These are phyloP conservation scores for Paguma larvata DNA, from an alignment of 2,797 vertebrate species.

Conservation along the genomic window DNA sequence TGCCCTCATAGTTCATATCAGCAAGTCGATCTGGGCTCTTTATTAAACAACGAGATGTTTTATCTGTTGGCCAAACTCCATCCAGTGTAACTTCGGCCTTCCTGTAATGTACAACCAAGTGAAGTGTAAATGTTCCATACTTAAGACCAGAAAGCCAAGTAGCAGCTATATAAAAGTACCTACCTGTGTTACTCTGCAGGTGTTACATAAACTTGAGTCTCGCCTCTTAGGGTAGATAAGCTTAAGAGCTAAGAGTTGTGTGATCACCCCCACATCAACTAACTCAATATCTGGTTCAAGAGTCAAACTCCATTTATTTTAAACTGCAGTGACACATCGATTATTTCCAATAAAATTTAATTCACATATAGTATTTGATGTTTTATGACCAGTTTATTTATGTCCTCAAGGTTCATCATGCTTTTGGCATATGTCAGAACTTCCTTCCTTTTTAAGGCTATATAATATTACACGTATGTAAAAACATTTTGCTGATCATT, in stretches of 20 bases:
- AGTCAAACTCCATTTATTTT: conserved; percentile 16
- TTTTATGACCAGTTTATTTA: background rate
- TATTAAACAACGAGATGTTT: conserved; percentile 95
- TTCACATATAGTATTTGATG: background rate
- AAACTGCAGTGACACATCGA: background rate
- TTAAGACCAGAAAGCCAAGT: conserved; percentile 38
- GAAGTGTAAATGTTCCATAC: conserved; percentile 55
- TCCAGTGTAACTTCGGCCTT: conserved; percentile 97
- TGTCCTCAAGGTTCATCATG: background rate
- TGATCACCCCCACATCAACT: background rate
- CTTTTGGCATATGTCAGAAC: background rate
- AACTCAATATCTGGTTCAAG: background rate
- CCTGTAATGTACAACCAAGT: conserved; percentile 84
- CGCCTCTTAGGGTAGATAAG: background rate
- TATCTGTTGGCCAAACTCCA: conserved; percentile 98
- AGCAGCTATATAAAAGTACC: background rate
- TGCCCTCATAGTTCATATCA: conserved; percentile 96
- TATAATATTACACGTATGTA: background rate
- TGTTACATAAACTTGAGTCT: conserved; percentile 28
- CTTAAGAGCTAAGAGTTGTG: conserved; percentile 47
- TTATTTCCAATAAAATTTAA: conserved; percentile 51
- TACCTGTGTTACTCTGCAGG: conserved; percentile 2
- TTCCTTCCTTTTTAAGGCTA: background rate
- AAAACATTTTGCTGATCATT: background rate
- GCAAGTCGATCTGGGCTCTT: conserved; percentile 94